A percentile compares a stretch with the other conserved stretches of the same genome.
These are phyloP conservation scores for Balaenoptera acutorostrata DNA, from an alignment of 2,113 vertebrate genomes.

Conservation along the genomic window DNA sequence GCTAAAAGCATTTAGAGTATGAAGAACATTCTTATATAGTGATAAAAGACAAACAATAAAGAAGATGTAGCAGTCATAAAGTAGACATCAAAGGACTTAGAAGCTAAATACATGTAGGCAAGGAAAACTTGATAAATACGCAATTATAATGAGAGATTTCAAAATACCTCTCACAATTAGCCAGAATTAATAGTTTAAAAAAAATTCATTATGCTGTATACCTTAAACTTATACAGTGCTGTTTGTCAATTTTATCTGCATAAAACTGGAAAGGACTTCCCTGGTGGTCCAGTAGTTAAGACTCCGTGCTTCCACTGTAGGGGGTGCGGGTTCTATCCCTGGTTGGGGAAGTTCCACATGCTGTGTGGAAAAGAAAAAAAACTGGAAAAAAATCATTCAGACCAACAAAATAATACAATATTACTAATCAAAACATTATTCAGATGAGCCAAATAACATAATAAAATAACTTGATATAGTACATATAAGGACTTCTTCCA, in stretches of 20 bases:
- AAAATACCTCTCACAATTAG: neutral
- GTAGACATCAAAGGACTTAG: neutral
- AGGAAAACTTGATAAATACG: neutral
- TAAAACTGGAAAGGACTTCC: neutral
- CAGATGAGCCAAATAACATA: neutral
- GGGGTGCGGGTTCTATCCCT: too few species aligned
- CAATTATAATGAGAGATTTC: neutral
- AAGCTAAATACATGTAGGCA: neutral
- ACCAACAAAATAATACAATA: neutral
- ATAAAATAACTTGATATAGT: neutral
- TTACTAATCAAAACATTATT: neutral
- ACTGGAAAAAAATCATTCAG: neutral
- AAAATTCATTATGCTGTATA: neutral
- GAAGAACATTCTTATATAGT: neutral
- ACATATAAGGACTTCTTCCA: neutral
- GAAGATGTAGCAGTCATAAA: neutral
- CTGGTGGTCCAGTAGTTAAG: too few species aligned
- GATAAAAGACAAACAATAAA: neutral
- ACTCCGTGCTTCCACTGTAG: too few species aligned
- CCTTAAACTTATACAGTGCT: neutral
- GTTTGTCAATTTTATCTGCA: neutral
- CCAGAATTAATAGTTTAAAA: neutral
- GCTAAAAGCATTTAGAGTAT: neutral
- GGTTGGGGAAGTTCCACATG: too few species aligned
- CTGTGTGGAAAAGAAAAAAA: too few species aligned